Conservation (phyloP, 2,797 vertebrate genomes). For the Anableps anableps region DNA sequence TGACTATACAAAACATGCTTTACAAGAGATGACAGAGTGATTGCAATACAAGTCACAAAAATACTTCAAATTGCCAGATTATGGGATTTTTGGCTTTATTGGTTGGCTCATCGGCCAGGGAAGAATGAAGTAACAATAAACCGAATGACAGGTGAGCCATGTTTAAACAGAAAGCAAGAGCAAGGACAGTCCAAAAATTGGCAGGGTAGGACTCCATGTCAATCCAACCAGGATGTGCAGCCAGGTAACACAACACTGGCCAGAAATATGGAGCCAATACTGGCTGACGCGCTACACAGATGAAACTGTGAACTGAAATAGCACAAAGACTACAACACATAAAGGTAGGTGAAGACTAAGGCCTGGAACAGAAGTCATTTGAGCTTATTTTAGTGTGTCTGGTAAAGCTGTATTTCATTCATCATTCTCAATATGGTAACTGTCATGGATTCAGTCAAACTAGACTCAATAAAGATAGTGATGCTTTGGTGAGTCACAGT, state of each 20-base stretch:
- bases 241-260: neutral
- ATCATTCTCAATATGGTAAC: neutral
- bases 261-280: neutral
- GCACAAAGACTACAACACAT: neutral
- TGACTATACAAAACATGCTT: neutral
- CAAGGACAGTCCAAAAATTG: neutral
- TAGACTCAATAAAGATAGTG: neutral
- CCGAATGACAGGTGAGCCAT: neutral
- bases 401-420: neutral
- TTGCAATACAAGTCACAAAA: neutral
- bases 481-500: constrained; percentile 2
- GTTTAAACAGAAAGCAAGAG: constrained; percentile 4
- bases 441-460: neutral
- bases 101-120: neutral
- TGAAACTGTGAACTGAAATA: neutral
- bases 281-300: neutral
- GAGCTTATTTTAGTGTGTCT: neutral
- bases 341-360: no score
- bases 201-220: no score
- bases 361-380: neutral
- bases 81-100: neutral
- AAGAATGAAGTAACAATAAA: neutral
- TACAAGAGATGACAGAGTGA: neutral
- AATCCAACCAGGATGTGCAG: neutral
- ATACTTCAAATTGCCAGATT: neutral